Percentiles rank a stretch among this genome's conserved stretches.
Conservation (phyloP, 2,797 vertebrate genomes). For the Gila robusta region DNA sequence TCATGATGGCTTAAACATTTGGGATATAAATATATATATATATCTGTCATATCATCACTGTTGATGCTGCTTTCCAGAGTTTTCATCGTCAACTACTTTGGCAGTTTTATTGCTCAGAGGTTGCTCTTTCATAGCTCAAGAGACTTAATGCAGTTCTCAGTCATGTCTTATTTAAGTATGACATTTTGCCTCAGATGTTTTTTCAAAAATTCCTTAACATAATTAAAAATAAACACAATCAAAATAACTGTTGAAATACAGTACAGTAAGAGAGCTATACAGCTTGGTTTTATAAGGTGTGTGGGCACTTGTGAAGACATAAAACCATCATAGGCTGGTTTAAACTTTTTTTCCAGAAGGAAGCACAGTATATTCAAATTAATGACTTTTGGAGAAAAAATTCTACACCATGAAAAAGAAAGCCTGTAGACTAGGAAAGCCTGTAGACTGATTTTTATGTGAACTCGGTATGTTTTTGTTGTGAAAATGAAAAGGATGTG, state of each 20-base stretch:
- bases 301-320: neutral
- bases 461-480: neutral
- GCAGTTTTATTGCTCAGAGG: constrained; percentile 12
- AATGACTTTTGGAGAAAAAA: neutral
- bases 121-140: neutral
- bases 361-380: neutral
- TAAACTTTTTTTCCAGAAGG: neutral
- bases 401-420: neutral
- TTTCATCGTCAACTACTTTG: constrained; percentile 26
- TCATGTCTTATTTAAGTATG: constrained; percentile 16
- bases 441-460: neutral
- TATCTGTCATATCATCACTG: constrained; percentile 41
- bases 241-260: neutral
- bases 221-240: neutral
- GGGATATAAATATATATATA: no score
- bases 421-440: neutral
- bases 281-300: neutral
- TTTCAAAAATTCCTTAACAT: neutral
- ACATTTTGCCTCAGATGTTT: neutral
- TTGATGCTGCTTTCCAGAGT: constrained; percentile 12
- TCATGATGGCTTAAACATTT: constrained; percentile 44
- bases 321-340: neutral
- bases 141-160: constrained; percentile 11
- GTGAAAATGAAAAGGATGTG: neutral
- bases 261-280: neutral